Conservation (phyloP, 1,140 invertebrate species). For the Drosophila pachea region DNA sequence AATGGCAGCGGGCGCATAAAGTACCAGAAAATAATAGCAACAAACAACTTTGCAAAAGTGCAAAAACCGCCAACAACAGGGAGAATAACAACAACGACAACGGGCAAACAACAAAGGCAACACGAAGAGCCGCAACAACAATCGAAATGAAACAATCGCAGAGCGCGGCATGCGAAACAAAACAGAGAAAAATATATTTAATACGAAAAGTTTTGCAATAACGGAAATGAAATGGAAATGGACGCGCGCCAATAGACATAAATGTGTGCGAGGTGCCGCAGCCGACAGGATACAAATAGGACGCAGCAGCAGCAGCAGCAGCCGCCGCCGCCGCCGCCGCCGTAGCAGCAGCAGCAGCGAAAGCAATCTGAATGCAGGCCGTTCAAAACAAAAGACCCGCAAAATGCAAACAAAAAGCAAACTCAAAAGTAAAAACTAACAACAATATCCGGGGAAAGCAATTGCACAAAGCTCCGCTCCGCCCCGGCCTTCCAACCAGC, state of each 20-base stretch:
- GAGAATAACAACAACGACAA: conserved; percentile 16
- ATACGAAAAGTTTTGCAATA: conserved; percentile 77
- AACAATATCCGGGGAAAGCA: conserved; percentile 76
- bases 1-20: conserved; percentile 68
- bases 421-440: conserved; percentile 73
- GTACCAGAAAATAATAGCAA: conserved; percentile 70
- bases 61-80: conserved; percentile 57
- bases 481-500: conserved; percentile 23
- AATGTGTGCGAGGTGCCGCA: conserved; percentile 60
- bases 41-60: conserved; percentile 72
- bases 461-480: conserved; percentile 68
- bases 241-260: conserved; percentile 77
- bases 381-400: conserved; percentile 66
- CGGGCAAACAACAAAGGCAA: too few relatives aligned
- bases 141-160: conserved; percentile 70
- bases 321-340: conserved; percentile 27
- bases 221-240: conserved; percentile 77
- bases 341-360: conserved; percentile 44
- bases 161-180: conserved; percentile 29
- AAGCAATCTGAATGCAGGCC: conserved; percentile 58
- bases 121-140: conserved; percentile 32
- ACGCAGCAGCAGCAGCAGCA: conserved; percentile 61
- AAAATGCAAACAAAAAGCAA: conserved; percentile 60
- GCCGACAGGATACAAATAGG: conserved; percentile 73
- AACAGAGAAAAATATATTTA: conserved; percentile 72